Evolutionary conservation across 1,140 invertebrate genomes (phyloP).

Genomic region (Drosophila setifemur): DNA sequence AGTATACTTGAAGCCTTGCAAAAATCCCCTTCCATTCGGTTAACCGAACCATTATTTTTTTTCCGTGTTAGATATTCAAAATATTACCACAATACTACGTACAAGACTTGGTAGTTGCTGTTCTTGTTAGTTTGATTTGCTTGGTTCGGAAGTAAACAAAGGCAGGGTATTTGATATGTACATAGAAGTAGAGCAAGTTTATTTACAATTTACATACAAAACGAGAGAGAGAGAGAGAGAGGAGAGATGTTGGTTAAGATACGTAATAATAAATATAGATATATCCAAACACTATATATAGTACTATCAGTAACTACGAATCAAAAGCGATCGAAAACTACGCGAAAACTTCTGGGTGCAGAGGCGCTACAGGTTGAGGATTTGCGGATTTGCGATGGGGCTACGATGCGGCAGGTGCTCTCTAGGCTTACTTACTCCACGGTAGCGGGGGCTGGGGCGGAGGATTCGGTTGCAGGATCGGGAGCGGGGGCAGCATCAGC

Average conservation of each 20-base stretch:
- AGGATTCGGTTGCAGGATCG: slow-evolving; percentile 1
- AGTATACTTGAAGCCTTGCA: too few species aligned
- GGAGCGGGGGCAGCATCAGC: background rate
- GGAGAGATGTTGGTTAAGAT: slow-evolving; percentile 35
- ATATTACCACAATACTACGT: slow-evolving; percentile 71
- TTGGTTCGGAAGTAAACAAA: slow-evolving; percentile 59
- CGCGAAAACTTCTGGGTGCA: slow-evolving; percentile 47
- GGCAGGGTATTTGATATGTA: slow-evolving; percentile 68
- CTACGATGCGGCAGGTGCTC: slow-evolving; percentile 37
- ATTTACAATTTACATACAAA: slow-evolving; percentile 74
- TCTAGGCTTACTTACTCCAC: slow-evolving; percentile 58
- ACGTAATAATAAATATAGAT: slow-evolving; percentile 45
- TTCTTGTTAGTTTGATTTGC: slow-evolving; percentile 57
- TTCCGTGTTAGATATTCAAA: slow-evolving; percentile 16
- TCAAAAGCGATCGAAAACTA: slow-evolving; percentile 44
- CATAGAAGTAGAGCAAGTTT: slow-evolving; percentile 65
- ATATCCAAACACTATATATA: background rate
- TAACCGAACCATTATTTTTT: slow-evolving; percentile 6
- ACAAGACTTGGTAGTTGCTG: slow-evolving; percentile 65
- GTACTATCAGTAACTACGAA: slow-evolving; percentile 15
- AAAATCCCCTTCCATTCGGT: background rate
- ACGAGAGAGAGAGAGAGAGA: slow-evolving; percentile 22
- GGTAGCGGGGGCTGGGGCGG: slow-evolving; percentile 25
- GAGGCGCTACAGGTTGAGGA: slow-evolving; percentile 23
- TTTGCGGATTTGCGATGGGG: slow-evolving; percentile 1